Evolutionary conservation across 2,888 invertebrate genomes (phyloP).

Genomic region (Ectobius pallidus): DNA sequence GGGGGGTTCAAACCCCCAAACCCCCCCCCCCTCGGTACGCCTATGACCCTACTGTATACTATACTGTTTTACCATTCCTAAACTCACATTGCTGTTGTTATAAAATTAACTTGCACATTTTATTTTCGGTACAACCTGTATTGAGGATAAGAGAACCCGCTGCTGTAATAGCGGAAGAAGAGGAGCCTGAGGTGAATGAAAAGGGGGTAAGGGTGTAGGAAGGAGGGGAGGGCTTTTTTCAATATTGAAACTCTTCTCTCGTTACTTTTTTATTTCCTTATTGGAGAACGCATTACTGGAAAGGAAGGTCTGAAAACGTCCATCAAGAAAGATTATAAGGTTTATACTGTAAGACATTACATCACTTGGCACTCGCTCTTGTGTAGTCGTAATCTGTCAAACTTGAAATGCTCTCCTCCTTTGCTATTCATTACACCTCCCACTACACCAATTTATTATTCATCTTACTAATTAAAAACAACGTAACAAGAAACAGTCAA

Average conservation of each 20-base stretch:
- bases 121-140: not conserved
- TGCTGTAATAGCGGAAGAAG: constrained; percentile 17
- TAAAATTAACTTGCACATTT: too few species aligned
- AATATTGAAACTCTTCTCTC: constrained; percentile 38
- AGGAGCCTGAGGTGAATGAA: constrained; percentile 13
- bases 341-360: constrained; percentile 40
- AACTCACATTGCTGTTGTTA: too few species aligned
- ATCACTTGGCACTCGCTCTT: constrained; percentile 23
- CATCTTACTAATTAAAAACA: too few species aligned
- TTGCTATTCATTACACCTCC: too few species aligned
- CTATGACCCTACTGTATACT: too few species aligned
- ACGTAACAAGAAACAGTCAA: too few species aligned
- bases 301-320: constrained; percentile 36
- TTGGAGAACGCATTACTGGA: constrained; percentile 39
- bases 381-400: not conserved
- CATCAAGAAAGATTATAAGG: constrained; percentile 42
- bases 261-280: constrained; percentile 39
- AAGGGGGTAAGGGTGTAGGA: not conserved
- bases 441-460: too few species aligned
- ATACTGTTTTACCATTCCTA: too few species aligned
- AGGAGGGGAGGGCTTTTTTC: constrained; percentile 24
- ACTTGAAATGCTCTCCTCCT: not conserved
- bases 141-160: not conserved
- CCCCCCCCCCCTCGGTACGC: too few species aligned
- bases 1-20: too few species aligned